A percentile compares a stretch with the other conserved stretches of the same genome.
Conservation (phyloP, 1,140 invertebrate genomes). For the Drosophila nasuta region DNA sequence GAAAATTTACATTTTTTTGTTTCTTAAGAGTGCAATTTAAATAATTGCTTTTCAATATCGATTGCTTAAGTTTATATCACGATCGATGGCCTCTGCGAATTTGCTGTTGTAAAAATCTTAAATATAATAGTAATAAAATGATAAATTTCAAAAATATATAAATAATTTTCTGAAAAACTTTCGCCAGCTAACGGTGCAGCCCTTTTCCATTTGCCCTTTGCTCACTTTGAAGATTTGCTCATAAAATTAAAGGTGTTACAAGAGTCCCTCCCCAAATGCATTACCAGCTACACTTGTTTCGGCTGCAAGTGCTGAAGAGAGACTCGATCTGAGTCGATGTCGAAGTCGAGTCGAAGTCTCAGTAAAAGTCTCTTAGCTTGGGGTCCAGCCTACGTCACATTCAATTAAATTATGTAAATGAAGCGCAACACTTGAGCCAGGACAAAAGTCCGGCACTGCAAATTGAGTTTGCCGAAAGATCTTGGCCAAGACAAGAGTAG, state of each 20-base stretch:
- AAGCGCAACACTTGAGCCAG: slow-evolving; percentile 65
- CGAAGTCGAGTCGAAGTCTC: background rate
- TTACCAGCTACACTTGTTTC: slow-evolving; percentile 71
- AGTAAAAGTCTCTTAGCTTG: background rate
- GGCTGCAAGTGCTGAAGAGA: slow-evolving; percentile 7
- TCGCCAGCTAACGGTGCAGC: no score
- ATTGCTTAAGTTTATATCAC: no score
- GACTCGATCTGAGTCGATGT: background rate
- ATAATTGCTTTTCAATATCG: no score
- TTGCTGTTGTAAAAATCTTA: no score
- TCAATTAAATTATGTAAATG: slow-evolving; percentile 84
- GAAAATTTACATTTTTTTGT: no score
- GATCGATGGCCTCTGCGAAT: no score
- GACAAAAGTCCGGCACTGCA: slow-evolving; percentile 46
- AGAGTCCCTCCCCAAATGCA: slow-evolving; percentile 68
- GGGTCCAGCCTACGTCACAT: slow-evolving; percentile 66
- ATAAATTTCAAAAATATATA: no score
- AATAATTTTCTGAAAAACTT: no score
- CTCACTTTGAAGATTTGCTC: background rate
- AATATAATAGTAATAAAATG: no score
- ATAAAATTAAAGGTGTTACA: slow-evolving; percentile 59
- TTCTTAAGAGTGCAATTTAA: no score
- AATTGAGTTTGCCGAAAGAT: slow-evolving; percentile 60
- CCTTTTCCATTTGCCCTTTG: slow-evolving; percentile 16
- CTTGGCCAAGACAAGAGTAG: slow-evolving; percentile 27